Conservation (phyloP, 2,888 invertebrate genomes). For the Tenthredo mesomela region DNA sequence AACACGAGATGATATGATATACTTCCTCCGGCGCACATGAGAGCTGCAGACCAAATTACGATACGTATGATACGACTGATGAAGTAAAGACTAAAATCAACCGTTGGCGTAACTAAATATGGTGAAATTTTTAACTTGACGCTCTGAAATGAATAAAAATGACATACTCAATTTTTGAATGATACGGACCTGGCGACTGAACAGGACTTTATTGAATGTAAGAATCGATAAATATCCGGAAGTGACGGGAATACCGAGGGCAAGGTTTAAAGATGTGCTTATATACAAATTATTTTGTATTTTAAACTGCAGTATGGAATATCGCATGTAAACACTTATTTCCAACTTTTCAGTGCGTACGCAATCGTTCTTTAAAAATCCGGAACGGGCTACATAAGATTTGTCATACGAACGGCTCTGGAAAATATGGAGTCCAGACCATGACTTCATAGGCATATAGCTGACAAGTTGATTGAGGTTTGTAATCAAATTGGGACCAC, state of each 20-base stretch:
- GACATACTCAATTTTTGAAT: background rate
- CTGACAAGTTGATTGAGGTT: background rate
- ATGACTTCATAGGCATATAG: background rate
- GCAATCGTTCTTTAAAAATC: background rate
- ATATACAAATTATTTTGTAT: background rate
- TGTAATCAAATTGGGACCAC: background rate
- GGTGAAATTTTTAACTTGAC: background rate
- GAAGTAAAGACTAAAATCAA: background rate
- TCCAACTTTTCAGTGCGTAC: background rate
- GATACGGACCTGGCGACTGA: background rate
- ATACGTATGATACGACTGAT: background rate
- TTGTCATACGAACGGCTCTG: background rate
- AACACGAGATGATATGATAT: background rate
- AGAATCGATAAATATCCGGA: background rate
- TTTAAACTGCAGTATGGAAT: background rate
- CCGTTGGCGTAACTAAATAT: background rate
- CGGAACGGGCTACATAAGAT: background rate
- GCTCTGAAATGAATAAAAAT: background rate
- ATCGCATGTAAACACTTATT: background rate
- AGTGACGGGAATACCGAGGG: background rate
- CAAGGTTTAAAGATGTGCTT: background rate
- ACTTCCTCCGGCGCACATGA: background rate
- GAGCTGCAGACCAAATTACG: background rate
- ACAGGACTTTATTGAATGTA: background rate
- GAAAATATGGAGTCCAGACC: background rate